Evolutionary conservation across 2,797 vertebrate species (phyloP).

Genomic region (Morus bassanus): DNA sequence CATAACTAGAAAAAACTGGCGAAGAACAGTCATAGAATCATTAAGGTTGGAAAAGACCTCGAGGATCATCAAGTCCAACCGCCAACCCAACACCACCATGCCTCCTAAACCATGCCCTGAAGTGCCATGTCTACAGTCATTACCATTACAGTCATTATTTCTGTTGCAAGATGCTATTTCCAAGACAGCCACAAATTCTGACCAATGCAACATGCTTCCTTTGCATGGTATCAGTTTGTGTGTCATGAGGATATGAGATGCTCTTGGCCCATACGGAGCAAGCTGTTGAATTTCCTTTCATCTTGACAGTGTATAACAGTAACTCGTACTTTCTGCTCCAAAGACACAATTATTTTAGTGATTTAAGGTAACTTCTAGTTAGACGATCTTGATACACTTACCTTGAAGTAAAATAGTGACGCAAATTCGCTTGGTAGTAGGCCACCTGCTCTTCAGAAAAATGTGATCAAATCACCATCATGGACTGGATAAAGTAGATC

Average conservation of each 20-base stretch:
- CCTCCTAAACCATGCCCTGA: no score
- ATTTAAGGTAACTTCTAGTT: neutral
- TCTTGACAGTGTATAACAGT: neutral
- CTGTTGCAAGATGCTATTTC: neutral
- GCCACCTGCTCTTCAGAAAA: neutral
- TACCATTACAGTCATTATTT: neutral
- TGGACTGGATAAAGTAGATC: neutral
- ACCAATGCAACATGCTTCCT: neutral
- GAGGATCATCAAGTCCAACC: no score
- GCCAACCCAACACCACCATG: no score
- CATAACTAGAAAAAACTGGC: neutral
- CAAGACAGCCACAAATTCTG: neutral
- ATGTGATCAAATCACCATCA: neutral
- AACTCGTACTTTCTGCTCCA: neutral
- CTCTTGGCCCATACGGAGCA: neutral
- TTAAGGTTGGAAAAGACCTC: no score
- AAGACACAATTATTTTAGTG: neutral
- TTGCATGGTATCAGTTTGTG: accelerated
- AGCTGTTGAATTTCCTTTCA: neutral
- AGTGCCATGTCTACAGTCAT: no score
- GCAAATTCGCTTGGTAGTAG: neutral
- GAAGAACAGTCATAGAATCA: neutral
- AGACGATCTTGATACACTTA: neutral
- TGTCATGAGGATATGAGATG: neutral
- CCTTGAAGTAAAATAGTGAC: neutral